Evolutionary conservation across 2,888 invertebrate genomes (phyloP).

Genomic region (Tipula helvola): DNA sequence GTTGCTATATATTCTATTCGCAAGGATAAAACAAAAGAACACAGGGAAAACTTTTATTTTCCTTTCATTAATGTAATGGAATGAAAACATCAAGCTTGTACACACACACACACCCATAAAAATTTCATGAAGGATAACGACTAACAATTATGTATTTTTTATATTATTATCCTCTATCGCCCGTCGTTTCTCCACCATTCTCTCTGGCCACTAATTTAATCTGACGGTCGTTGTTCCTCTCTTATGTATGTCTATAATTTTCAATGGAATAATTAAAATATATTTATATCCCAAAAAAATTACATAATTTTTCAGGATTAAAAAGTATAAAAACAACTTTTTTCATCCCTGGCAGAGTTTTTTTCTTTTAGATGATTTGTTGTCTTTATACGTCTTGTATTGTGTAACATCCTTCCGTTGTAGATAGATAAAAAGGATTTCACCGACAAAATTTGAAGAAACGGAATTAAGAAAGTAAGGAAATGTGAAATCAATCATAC

Average conservation of each 20-base stretch:
- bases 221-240: background rate
- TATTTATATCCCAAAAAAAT: background rate
- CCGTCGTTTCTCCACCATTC: background rate
- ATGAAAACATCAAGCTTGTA: background rate
- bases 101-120: background rate
- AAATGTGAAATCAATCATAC: background rate
- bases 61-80: background rate
- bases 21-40: background rate
- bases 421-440: background rate
- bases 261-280: background rate
- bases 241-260: background rate
- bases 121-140: background rate
- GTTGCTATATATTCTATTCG: background rate
- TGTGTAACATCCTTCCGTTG: background rate
- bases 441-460: background rate
- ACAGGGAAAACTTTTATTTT: background rate
- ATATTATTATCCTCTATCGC: background rate
- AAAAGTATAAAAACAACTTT: background rate
- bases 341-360: background rate
- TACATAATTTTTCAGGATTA: background rate
- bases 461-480: background rate
- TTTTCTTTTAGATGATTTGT: background rate
- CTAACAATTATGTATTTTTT: background rate
- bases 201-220: background rate
- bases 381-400: background rate